Conservation (phyloP, 2,888 invertebrate genomes). For the Harpagoxenus sublaevis region DNA sequence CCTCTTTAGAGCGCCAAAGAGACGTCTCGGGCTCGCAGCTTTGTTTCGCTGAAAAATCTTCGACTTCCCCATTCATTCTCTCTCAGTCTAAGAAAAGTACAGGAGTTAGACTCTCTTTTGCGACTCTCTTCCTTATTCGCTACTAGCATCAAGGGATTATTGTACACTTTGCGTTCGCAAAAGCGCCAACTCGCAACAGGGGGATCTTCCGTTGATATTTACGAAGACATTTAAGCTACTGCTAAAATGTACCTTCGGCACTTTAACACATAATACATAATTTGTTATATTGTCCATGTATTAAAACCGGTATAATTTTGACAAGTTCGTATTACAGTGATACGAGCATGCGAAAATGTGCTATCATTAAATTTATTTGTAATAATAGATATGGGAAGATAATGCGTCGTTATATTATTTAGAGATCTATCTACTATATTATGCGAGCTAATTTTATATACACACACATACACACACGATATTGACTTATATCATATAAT, state of each 20-base stretch:
- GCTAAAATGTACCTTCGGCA: background rate
- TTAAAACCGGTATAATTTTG: background rate
- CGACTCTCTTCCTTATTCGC: slow-evolving; percentile 72
- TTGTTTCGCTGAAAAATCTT: slow-evolving; percentile 72
- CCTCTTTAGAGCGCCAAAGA: slow-evolving; percentile 47
- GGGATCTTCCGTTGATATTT: slow-evolving; percentile 15
- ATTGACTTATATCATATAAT: background rate
- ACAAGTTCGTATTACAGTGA: background rate
- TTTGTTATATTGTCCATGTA: background rate
- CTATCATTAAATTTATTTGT: background rate
- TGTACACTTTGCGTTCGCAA: slow-evolving; percentile 48
- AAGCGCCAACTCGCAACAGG: slow-evolving; percentile 7
- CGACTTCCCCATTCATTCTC: slow-evolving; percentile 63
- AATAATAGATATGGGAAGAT: background rate
- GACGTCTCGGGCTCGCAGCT: slow-evolving; percentile 59
- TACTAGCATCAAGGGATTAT: slow-evolving; percentile 77
- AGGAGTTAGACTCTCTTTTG: slow-evolving; percentile 66
- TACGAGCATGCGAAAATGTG: background rate
- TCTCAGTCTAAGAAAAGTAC: slow-evolving; percentile 61
- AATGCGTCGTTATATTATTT: background rate
- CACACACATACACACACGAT: background rate
- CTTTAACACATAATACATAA: slow-evolving; percentile 2
- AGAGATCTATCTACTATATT: background rate
- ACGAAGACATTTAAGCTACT: slow-evolving; percentile 16
- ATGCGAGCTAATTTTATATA: background rate